phyloP scores from a whole-genome alignment of 1,140 invertebrate genomes.

The Apolygus lucorum region DNA sequence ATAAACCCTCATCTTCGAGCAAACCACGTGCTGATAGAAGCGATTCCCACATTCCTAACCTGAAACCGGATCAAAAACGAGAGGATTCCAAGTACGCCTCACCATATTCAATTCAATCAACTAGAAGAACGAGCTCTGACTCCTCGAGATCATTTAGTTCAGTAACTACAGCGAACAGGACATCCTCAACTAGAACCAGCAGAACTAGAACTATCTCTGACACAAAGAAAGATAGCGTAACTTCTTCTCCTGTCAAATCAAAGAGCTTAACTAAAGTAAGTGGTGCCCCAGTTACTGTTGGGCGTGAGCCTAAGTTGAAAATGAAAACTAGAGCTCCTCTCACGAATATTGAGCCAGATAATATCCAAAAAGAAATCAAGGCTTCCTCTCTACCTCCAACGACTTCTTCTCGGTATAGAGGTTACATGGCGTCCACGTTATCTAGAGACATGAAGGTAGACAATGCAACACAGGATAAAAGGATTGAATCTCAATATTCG shows the following conservation, averaged over 20 bases:
- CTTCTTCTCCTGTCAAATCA: not conserved
- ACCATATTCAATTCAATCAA: not conserved
- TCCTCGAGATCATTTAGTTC: not conserved
- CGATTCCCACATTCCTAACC: not conserved
- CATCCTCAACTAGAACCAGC: too few species aligned
- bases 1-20: not conserved
- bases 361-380: not conserved
- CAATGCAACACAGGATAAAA: slow-evolving; percentile 25
- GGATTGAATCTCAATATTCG: slow-evolving; percentile 26
- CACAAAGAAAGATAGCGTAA: not conserved
- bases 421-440: slow-evolving; percentile 44
- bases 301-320: not conserved
- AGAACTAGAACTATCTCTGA: not conserved
- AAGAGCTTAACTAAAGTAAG: not conserved
- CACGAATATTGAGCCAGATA: not conserved
- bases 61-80: not conserved
- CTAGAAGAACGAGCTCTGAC: not conserved
- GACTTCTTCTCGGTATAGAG: slow-evolving; percentile 27
- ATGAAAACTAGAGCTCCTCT: not conserved
- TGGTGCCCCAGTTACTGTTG: too few species aligned
- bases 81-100: not conserved
- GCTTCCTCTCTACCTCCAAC: not conserved
- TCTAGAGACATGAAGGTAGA: slow-evolving; percentile 43
- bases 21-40: not conserved
- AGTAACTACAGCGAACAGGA: not conserved